These are phyloP conservation scores for Trogon surrucura DNA, from an alignment of 2,113 vertebrate genomes.

Conservation along the genomic window DNA sequence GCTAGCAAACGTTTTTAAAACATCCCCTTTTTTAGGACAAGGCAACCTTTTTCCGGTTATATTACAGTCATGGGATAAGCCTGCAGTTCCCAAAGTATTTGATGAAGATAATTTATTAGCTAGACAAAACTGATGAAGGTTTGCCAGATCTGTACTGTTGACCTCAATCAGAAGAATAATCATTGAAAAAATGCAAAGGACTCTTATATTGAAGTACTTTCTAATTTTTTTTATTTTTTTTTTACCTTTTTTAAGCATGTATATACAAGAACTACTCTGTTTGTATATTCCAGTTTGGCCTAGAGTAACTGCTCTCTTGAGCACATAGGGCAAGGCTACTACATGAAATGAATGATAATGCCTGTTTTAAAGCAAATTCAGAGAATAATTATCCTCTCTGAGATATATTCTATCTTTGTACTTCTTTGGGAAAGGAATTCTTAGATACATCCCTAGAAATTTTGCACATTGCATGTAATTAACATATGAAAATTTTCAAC, in stretches of 20 bases:
- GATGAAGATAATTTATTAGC: background rate
- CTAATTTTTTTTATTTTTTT: background rate
- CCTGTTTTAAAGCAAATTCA: background rate
- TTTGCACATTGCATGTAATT: background rate
- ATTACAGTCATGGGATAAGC: background rate
- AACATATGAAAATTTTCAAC: background rate
- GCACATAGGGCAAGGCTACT: background rate
- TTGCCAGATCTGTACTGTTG: background rate
- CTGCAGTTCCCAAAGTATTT: background rate
- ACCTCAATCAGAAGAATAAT: background rate
- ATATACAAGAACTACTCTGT: background rate
- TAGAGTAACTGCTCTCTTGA: background rate
- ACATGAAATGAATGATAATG: background rate
- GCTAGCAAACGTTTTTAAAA: background rate
- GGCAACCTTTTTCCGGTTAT: background rate
- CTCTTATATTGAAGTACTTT: background rate
- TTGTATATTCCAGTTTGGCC: background rate
- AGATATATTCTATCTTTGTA: background rate
- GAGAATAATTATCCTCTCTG: background rate
- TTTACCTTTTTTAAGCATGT: background rate
- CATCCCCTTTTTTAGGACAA: fast-evolving
- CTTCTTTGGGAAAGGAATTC: background rate
- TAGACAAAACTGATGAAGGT: background rate
- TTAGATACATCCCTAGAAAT: background rate
- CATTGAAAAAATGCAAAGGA: background rate